These are phyloP conservation scores for Carabus problematicus DNA, from an alignment of 2,888 invertebrate genomes.

Conservation along the genomic window DNA sequence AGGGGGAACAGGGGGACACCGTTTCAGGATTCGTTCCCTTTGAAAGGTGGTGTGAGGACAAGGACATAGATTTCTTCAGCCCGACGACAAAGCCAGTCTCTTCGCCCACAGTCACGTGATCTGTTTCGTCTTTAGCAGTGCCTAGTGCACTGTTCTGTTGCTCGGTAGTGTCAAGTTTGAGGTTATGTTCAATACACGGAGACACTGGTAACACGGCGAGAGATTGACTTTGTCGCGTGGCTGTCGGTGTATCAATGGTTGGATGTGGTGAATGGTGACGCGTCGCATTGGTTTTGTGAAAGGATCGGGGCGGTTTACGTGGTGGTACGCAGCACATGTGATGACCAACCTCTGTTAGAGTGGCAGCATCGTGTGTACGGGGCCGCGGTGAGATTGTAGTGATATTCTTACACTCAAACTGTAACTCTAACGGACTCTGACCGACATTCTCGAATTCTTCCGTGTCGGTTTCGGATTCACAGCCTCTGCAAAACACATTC, in stretches of 20 bases:
- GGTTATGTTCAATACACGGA: constrained; percentile 25
- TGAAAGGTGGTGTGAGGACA: constrained; percentile 18
- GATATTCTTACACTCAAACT: constrained; percentile 52
- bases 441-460: constrained; percentile 84
- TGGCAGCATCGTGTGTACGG: constrained; percentile 63
- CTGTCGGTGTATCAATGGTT: constrained; percentile 22
- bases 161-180: not conserved
- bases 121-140: constrained; percentile 15
- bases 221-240: constrained; percentile 33
- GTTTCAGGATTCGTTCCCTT: constrained; percentile 31
- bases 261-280: constrained; percentile 41
- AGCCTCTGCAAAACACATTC: constrained; percentile 64
- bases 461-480: constrained; percentile 82
- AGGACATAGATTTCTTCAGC: constrained; percentile 26
- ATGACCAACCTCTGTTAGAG: constrained; percentile 67
- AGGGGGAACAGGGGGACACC: constrained; percentile 52
- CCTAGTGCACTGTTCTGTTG: not conserved
- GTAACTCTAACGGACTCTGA: constrained; percentile 64
- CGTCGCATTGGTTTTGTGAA: constrained; percentile 50
- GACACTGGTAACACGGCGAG: constrained; percentile 31
- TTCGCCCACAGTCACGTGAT: not conserved
- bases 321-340: constrained; percentile 55
- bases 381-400: constrained; percentile 60
- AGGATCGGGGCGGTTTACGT: constrained; percentile 60
- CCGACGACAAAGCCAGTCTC: constrained; percentile 29